Evolutionary conservation across 2,888 invertebrate species (phyloP).

Genomic region (Poecilobothrus nobilitatus): DNA sequence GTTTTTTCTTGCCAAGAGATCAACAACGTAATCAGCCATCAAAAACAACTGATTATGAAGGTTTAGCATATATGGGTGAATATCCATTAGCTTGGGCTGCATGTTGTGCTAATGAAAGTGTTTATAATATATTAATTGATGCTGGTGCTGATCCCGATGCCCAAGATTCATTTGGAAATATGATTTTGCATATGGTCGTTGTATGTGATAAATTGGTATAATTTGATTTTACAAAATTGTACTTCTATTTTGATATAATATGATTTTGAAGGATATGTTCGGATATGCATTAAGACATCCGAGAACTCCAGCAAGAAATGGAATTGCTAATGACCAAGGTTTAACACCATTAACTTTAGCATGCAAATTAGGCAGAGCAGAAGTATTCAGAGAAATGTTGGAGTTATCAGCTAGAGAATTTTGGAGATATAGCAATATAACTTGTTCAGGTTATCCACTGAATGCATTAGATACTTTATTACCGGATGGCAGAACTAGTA

Average conservation of each 20-base stretch:
- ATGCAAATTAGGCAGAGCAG: slow-evolving; percentile 90
- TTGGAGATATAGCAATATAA: slow-evolving; percentile 98
- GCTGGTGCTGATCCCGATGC: slow-evolving; percentile 89
- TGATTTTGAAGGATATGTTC: slow-evolving; percentile 79
- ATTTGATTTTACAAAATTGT: background rate
- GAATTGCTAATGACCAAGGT: slow-evolving; percentile 79
- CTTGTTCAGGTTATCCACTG: slow-evolving; percentile 94
- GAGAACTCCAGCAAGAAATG: slow-evolving; percentile 83
- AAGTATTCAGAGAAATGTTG: slow-evolving; percentile 96
- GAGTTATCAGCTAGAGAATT: slow-evolving; percentile 91
- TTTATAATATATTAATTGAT: slow-evolving; percentile 89
- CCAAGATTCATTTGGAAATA: slow-evolving; percentile 96
- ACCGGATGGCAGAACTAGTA: slow-evolving; percentile 93
- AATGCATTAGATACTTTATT: slow-evolving; percentile 92
- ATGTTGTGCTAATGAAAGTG: slow-evolving; percentile 93
- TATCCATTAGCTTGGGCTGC: slow-evolving; percentile 97
- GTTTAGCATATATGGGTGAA: slow-evolving; percentile 93
- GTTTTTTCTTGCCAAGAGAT: slow-evolving; percentile 92
- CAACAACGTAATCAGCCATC: slow-evolving; percentile 74
- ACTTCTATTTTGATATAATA: background rate
- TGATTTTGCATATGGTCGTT: slow-evolving; percentile 99
- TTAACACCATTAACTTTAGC: slow-evolving; percentile 93
- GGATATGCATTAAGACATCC: slow-evolving; percentile 95
- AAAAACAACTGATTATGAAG: slow-evolving; percentile 87
- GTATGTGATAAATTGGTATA: slow-evolving; percentile 89